Conservation (phyloP, 2,113 vertebrate species). For the Alosa alosa region DNA sequence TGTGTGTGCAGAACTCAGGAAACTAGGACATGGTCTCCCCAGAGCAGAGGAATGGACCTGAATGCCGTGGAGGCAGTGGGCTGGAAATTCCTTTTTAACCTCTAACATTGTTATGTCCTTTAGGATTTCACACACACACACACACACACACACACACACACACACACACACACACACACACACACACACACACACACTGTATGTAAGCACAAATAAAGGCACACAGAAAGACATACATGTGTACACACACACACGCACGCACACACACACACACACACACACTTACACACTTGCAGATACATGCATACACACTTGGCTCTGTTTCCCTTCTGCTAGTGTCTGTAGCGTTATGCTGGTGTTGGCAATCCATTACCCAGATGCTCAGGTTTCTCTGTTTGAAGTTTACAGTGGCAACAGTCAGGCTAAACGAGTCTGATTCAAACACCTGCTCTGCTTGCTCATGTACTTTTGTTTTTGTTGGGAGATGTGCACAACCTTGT, state of each 20-base stretch:
- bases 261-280: background rate
- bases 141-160: no score
- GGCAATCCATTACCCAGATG: background rate
- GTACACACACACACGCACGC: no score
- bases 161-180: background rate
- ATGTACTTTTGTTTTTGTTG: no score
- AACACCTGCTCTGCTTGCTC: no score
- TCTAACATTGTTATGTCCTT: slow-evolving; percentile 20
- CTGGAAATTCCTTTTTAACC: slow-evolving; percentile 40
- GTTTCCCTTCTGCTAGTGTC: background rate
- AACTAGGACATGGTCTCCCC: slow-evolving; percentile 38
- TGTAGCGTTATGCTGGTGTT: no score
- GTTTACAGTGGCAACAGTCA: background rate
- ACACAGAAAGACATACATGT: no score
- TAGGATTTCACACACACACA: slow-evolving; percentile 6
- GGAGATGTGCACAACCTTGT: no score
- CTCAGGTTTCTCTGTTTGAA: background rate
- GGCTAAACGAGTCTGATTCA: no score
- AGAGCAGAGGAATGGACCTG: slow-evolving; percentile 29
- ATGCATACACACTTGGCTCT: no score
- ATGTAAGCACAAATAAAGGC: background rate
- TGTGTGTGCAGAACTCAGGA: background rate
- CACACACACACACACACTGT: background rate
- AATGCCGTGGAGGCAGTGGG: slow-evolving; percentile 15
- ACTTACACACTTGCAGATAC: slow-evolving; percentile 10